phyloP scores from a whole-genome alignment of 2,797 vertebrate species.

The Mormyrus proboscirostris region DNA sequence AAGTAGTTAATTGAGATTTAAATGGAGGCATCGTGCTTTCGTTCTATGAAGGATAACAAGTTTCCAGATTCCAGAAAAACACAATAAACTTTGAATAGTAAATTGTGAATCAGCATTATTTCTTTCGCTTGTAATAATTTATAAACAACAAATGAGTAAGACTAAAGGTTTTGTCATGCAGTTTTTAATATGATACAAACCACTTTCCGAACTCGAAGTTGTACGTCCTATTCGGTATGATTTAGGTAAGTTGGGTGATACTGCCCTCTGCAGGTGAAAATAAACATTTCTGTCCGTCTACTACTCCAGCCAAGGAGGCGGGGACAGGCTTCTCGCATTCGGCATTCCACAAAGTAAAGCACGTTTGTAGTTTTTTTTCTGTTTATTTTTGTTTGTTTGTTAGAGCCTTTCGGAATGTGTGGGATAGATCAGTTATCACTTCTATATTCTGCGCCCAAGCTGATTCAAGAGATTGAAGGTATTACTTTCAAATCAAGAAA shows the following conservation, averaged over 20 bases:
- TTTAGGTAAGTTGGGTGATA: constrained; percentile 31
- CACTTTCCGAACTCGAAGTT: background rate
- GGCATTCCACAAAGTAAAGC: background rate
- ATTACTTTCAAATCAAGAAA: background rate
- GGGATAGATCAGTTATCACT: background rate
- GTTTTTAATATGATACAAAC: background rate
- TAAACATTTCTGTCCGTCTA: background rate
- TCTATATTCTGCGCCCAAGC: background rate
- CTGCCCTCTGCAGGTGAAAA: constrained; percentile 44
- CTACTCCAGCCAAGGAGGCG: background rate
- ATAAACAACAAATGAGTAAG: background rate
- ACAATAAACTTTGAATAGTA: background rate
- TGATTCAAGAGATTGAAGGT: background rate
- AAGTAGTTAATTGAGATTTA: background rate
- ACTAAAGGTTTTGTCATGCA: background rate
- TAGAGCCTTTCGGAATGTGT: background rate
- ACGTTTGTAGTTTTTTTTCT: background rate
- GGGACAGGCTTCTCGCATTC: background rate
- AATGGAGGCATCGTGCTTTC: background rate
- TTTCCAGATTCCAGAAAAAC: background rate
- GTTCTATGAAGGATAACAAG: background rate
- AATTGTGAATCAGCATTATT: background rate
- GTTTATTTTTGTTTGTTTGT: background rate
- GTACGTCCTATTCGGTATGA: background rate
- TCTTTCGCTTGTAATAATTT: background rate